A percentile compares a stretch with the other conserved stretches of the same genome.
Evolutionary conservation across 2,113 vertebrate species (phyloP).

Genomic region (Aramus guarauna): DNA sequence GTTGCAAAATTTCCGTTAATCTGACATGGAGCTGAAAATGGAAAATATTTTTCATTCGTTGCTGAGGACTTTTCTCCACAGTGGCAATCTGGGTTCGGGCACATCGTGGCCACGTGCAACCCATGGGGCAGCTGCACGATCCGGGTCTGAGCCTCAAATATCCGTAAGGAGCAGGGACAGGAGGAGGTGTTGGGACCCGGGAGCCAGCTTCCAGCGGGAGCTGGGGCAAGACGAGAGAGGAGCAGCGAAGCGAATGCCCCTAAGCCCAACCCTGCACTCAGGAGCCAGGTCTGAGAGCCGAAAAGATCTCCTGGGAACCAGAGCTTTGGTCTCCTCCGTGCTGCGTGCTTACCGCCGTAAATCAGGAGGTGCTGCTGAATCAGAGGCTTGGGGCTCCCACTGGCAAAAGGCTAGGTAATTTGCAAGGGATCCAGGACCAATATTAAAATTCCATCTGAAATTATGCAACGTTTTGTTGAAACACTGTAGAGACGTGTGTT

Average conservation of each 20-base stretch:
- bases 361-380: not conserved
- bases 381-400: not conserved
- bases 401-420: not conserved
- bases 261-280: not conserved
- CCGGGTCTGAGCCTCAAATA: not conserved
- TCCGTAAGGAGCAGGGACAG: not conserved
- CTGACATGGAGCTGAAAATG: not conserved
- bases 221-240: not conserved
- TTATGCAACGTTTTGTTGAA: not conserved
- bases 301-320: not conserved
- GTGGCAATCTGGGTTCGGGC: not conserved
- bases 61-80: not conserved
- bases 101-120: accelerated
- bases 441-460: not conserved
- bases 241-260: not conserved
- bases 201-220: not conserved
- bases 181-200: not conserved
- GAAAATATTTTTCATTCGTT: not conserved
- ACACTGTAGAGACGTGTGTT: not conserved
- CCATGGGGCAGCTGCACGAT: accelerated
- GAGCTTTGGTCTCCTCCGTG: not conserved
- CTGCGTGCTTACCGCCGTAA: not conserved
- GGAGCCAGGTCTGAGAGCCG: not conserved
- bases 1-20: not conserved
- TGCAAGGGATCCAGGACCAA: not conserved